These are phyloP conservation scores for Drosophila eugracilis DNA, from an alignment of 1,140 invertebrate species.

Conservation along the genomic window DNA sequence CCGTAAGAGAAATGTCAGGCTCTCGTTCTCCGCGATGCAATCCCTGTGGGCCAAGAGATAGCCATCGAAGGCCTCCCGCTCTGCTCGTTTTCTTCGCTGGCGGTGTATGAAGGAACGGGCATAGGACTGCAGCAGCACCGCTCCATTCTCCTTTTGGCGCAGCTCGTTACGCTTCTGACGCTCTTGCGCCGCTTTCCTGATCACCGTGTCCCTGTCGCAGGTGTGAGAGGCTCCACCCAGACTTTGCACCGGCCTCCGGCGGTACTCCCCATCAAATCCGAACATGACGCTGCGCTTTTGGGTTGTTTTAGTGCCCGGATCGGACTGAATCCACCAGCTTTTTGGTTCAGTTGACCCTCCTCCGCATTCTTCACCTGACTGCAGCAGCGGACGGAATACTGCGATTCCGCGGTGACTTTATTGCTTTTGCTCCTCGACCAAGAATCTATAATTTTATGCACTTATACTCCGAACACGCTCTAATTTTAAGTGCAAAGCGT, in stretches of 20 bases:
- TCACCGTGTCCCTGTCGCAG: conserved; percentile 91
- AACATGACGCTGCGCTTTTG: conserved; percentile 86
- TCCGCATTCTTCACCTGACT: conserved; percentile 14
- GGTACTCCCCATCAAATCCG: conserved; percentile 96
- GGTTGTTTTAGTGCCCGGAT: conserved; percentile 18
- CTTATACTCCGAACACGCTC: background rate
- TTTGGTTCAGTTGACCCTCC: conserved; percentile 23
- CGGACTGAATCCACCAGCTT: conserved; percentile 24
- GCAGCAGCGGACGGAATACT: background rate
- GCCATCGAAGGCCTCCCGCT: conserved; percentile 90
- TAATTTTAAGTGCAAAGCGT: conserved; percentile 37
- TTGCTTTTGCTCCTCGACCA: background rate
- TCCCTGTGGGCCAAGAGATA: conserved; percentile 85
- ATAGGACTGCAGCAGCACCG: conserved; percentile 88
- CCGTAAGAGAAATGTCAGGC: conserved; percentile 86
- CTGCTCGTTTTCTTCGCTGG: conserved; percentile 88
- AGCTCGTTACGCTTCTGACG: conserved; percentile 93
- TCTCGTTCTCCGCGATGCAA: conserved; percentile 85
- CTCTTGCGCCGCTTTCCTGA: conserved; percentile 91
- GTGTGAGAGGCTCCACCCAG: conserved; percentile 91
- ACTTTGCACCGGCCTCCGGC: conserved; percentile 94
- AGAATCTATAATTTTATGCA: background rate
- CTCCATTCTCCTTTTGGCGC: conserved; percentile 88
- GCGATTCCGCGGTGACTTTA: conserved; percentile 9
- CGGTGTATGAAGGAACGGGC: conserved; percentile 91